These are phyloP conservation scores for Leistus spinibarbis DNA, from an alignment of 2,888 invertebrate genomes.

Conservation along the genomic window DNA sequence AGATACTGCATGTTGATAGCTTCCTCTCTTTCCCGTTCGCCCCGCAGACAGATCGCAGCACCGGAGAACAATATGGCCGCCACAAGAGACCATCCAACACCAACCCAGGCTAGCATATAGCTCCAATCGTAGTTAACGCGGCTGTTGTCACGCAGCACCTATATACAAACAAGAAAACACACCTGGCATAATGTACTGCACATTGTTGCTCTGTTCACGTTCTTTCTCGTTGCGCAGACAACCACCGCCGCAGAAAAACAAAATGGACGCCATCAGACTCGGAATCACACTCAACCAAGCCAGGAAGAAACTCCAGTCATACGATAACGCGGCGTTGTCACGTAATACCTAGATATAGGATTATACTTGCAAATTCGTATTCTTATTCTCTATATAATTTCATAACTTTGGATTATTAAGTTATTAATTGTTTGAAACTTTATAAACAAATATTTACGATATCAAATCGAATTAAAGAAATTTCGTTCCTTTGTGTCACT, in stretches of 20 bases:
- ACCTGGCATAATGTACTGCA: constrained; percentile 92
- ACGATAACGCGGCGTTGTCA: constrained; percentile 73
- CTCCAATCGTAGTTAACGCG: constrained; percentile 94
- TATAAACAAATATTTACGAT: no score
- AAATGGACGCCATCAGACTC: constrained; percentile 73
- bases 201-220: constrained; percentile 75
- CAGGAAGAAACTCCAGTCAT: constrained; percentile 87
- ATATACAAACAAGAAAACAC: constrained; percentile 49
- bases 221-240: constrained; percentile 79
- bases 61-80: constrained; percentile 92
- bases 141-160: constrained; percentile 86
- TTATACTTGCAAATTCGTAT: no score
- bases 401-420: no score
- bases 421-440: no score
- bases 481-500: no score
- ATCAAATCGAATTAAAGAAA: no score
- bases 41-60: constrained; percentile 92
- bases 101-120: constrained; percentile 96
- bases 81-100: constrained; percentile 89
- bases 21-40: constrained; percentile 92
- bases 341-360: constrained; percentile 65
- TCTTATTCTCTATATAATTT: no score
- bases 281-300: constrained; percentile 83
- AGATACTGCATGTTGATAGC: constrained; percentile 97
- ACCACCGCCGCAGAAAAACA: constrained; percentile 81